Conservation (phyloP, 1,140 invertebrate species). For the Pachypeltis micranthus region DNA sequence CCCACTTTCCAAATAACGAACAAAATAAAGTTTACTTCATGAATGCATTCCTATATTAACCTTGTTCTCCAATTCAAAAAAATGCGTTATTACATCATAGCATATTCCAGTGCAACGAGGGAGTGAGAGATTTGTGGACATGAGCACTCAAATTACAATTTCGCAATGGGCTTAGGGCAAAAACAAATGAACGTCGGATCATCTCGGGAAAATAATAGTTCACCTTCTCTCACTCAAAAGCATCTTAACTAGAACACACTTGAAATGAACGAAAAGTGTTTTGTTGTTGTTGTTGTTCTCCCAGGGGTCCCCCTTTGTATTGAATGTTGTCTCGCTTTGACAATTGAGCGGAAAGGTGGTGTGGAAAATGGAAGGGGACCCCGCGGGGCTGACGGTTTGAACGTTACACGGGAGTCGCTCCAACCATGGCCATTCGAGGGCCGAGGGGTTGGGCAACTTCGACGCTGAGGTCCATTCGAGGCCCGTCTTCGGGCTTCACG, state of each 20-base stretch:
- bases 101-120: background rate
- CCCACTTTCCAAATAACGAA: background rate
- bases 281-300: too few relatives aligned
- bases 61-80: background rate
- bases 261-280: background rate
- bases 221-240: background rate
- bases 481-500: conserved; percentile 31
- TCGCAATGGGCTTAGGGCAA: background rate
- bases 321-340: too few relatives aligned
- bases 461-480: conserved; percentile 31
- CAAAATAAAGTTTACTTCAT: background rate
- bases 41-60: background rate
- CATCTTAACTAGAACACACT: background rate
- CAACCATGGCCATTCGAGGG: too few relatives aligned
- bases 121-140: background rate
- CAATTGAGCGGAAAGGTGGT: too few relatives aligned
- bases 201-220: background rate
- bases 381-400: too few relatives aligned
- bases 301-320: too few relatives aligned
- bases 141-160: background rate
- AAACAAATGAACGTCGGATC: background rate
- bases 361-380: too few relatives aligned
- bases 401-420: too few relatives aligned
- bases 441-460: conserved; percentile 37
- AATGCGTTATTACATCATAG: background rate